Base-by-base conservation (phyloP, 2,888 invertebrate species). In the Adelphocoris suturalis region DNA sequence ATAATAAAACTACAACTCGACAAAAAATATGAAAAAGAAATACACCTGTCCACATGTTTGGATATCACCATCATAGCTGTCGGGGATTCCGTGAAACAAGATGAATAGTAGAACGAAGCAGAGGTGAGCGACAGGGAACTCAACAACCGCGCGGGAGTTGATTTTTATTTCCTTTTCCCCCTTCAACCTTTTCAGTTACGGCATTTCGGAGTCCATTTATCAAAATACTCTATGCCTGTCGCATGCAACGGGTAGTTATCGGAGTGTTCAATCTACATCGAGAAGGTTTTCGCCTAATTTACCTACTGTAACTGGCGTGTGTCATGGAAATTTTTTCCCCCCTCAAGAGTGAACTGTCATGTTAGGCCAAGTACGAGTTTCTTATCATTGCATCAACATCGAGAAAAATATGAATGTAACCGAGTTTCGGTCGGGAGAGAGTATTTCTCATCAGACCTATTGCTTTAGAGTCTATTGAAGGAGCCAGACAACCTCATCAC, bases 231-330 rank as follows among this genome's bases (percentile, higher is more conserved):
- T 12, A 68, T 27, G 23, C 7, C 68, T 19, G 11, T 19, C 68
- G 11, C 68, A 23, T 68, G 68, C 68, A 68, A 68, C 68, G 68
- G 52, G 52, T n/a, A 13, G 19, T 23, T 68, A 68, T 68, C 68
- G n/a, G 68, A 23, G 19, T 68, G 27, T 68, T 68, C 19, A 7
- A 68, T 68, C 68, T 68, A 19, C 23, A 23, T 23, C 68, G 68
- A 23, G 68, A 27, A 23, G 68, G 68, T 23, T 23, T 68, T 23
- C 23, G 68, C 19, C 68, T 68, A 68, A 68, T 68, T 68, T 23
- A 27, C 68, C 68, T 68, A 2, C 68, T 27, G 68, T 68, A 68
- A 68, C 23, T 68, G 68, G 68, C 23, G 68, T 23, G 23, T 11
- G 19, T 23, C 68, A 68, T 68, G 68, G 23, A 68, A 5, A 23